Conservation (phyloP, 2,888 invertebrate species). For the Allacma fusca region DNA sequence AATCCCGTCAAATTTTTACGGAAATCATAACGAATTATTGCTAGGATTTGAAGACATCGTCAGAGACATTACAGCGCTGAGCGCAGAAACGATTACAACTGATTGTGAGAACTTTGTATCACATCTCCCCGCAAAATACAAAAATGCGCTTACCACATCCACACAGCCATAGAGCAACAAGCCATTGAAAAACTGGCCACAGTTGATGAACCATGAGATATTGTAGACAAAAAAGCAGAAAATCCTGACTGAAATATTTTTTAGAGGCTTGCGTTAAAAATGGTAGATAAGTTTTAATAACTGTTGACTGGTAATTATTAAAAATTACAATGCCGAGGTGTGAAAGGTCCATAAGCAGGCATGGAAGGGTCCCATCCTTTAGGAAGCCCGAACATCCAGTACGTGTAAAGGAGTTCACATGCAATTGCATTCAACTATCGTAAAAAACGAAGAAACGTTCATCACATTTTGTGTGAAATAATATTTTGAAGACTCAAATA, state of each 20-base stretch:
- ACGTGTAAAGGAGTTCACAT: slow-evolving; percentile 27
- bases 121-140: too few relatives aligned
- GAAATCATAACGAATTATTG: too few relatives aligned
- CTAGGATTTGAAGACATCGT: too few relatives aligned
- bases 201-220: slow-evolving; percentile 36
- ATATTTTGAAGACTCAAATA: too few relatives aligned
- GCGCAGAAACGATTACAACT: neutral
- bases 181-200: slow-evolving; percentile 43
- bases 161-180: slow-evolving; percentile 40
- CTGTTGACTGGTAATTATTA: too few relatives aligned
- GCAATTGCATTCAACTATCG: slow-evolving; percentile 27
- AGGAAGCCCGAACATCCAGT: slow-evolving; percentile 37
- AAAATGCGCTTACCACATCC: slow-evolving; percentile 24
- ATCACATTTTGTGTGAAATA: too few relatives aligned
- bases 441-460: too few relatives aligned
- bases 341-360: slow-evolving; percentile 33
- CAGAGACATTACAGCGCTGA: too few relatives aligned
- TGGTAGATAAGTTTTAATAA: too few relatives aligned
- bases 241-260: slow-evolving; percentile 39
- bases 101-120: neutral
- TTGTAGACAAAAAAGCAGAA: slow-evolving; percentile 44
- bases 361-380: slow-evolving; percentile 37
- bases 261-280: too few relatives aligned
- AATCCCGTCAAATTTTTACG: too few relatives aligned
- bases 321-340: slow-evolving; percentile 35